These are phyloP conservation scores for Thalassophryne amazonica DNA, from an alignment of 2,797 vertebrate genomes.

Conservation along the genomic window DNA sequence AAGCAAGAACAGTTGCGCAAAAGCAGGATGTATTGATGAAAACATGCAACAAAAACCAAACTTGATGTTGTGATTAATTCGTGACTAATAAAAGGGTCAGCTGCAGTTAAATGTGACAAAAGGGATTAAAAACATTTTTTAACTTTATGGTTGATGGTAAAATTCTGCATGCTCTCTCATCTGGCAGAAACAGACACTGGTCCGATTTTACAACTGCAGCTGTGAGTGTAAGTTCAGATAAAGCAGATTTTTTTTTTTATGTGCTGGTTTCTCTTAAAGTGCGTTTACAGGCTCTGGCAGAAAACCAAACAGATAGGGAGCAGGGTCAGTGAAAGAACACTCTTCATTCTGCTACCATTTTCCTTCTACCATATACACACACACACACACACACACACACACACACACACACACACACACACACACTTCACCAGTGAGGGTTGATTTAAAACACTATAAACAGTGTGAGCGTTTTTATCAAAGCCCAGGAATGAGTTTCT, in stretches of 20 bases:
- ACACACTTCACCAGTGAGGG: slow-evolving; percentile 15
- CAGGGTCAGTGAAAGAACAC: slow-evolving; percentile 42
- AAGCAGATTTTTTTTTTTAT: slow-evolving; percentile 6
- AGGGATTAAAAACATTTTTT: no score
- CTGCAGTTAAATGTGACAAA: no score
- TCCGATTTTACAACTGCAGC: slow-evolving; percentile 33
- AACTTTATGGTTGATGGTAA: no score
- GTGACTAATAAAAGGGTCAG: no score
- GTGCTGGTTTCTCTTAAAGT: slow-evolving; percentile 32
- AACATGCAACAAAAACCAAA: no score
- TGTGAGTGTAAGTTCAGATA: slow-evolving; percentile 30
- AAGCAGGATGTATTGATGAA: no score
- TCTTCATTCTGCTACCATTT: slow-evolving; percentile 36
- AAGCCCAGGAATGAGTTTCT: no score
- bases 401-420: slow-evolving; percentile 10
- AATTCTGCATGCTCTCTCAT: slow-evolving; percentile 9
- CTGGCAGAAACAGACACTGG: slow-evolving; percentile 9
- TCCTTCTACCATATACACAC: slow-evolving; percentile 26
- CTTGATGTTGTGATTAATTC: no score
- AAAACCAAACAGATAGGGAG: slow-evolving; percentile 49
- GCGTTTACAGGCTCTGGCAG: slow-evolving; percentile 47
- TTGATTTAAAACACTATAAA: slow-evolving; percentile 27
- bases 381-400: not conserved
- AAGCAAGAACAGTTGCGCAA: no score
- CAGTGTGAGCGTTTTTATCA: slow-evolving; percentile 15